Evolutionary conservation across 2,888 invertebrate genomes (phyloP).

Genomic region (Smittia sp.): DNA sequence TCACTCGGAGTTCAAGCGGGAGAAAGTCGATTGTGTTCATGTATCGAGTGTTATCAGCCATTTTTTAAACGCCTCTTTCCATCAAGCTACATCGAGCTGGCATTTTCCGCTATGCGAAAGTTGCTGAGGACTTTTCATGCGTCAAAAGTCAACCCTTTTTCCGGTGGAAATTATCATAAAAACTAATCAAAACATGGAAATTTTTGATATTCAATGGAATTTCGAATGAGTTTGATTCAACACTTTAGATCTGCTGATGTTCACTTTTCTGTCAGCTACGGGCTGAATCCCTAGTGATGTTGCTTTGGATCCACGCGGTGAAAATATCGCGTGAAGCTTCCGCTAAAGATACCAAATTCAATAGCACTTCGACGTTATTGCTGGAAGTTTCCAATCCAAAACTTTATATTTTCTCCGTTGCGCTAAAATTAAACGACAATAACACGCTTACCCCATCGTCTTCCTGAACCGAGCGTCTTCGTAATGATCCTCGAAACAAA

Average conservation of each 20-base stretch:
- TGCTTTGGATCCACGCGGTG: too few relatives aligned
- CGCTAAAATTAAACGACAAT: background rate
- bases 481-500: background rate
- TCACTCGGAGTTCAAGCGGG: too few relatives aligned
- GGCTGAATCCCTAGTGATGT: background rate
- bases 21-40: conserved; percentile 1
- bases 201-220: conserved; percentile 9
- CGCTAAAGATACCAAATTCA: too few relatives aligned
- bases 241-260: background rate
- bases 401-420: too few relatives aligned
- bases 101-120: background rate
- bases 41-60: background rate
- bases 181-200: conserved; percentile 23
- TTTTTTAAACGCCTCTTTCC: background rate
- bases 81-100: background rate
- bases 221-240: conserved; percentile 6
- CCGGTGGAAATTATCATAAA: conserved; percentile 10
- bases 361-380: too few relatives aligned
- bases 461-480: background rate
- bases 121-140: background rate
- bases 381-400: too few relatives aligned
- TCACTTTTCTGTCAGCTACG: background rate
- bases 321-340: too few relatives aligned
- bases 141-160: background rate
- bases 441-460: background rate